phyloP scores from a whole-genome alignment of 2,888 invertebrate genomes.

The Chrysotoxum bicinctum region DNA sequence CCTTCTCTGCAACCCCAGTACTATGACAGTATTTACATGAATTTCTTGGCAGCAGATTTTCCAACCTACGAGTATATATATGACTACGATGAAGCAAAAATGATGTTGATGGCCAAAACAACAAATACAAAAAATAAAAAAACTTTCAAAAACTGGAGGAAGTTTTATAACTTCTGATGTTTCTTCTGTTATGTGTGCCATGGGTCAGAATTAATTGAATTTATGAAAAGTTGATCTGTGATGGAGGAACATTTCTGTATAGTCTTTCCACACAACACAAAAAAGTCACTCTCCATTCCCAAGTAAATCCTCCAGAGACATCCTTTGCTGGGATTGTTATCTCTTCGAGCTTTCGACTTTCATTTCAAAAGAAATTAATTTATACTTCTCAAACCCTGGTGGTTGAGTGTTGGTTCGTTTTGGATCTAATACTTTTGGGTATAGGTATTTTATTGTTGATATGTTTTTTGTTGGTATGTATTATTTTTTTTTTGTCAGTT shows the following conservation, averaged over 20 bases:
- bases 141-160: slow-evolving; percentile 24
- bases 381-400: slow-evolving; percentile 11
- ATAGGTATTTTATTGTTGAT: neutral
- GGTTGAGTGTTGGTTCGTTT: neutral
- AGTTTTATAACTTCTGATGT: slow-evolving; percentile 53
- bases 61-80: neutral
- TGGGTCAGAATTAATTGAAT: slow-evolving; percentile 69
- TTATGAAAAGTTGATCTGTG: slow-evolving; percentile 64
- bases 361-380: slow-evolving; percentile 55
- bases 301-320: slow-evolving; percentile 28
- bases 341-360: slow-evolving; percentile 27
- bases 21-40: slow-evolving; percentile 43
- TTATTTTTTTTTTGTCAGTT: too few species aligned
- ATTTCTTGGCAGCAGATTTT: slow-evolving; percentile 57
- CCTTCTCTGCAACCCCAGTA: neutral
- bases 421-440: neutral
- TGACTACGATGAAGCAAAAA: neutral
- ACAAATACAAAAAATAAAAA: neutral
- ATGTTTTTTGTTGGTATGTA: neutral
- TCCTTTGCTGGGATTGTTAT: slow-evolving; percentile 10
- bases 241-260: slow-evolving; percentile 22
- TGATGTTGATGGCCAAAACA: slow-evolving; percentile 36
- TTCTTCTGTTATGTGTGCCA: slow-evolving; percentile 36
- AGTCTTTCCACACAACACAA: neutral
- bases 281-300: slow-evolving; percentile 12